phyloP scores from a whole-genome alignment of 1,140 invertebrate genomes.

The Cataglyphis hispanica region DNA sequence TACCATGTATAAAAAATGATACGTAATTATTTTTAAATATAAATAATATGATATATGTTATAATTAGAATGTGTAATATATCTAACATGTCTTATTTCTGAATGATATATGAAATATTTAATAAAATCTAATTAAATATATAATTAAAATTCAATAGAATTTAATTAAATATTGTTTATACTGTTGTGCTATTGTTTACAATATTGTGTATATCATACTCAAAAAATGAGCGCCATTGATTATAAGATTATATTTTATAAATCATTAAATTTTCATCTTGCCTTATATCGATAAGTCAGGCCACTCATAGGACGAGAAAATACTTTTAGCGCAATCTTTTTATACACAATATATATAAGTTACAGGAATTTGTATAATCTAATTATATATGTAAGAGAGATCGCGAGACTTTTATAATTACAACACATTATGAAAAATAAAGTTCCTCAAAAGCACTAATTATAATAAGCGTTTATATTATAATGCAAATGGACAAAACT shows the following conservation, averaged over 20 bases:
- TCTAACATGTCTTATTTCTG: background rate
- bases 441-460: too few relatives aligned
- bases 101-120: background rate
- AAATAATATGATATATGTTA: background rate
- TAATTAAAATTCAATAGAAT: background rate
- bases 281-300: conserved; percentile 28
- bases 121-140: background rate
- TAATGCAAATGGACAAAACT: too few relatives aligned
- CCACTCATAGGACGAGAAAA: background rate
- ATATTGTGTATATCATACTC: background rate
- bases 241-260: background rate
- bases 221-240: conserved; percentile 14
- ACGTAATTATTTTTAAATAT: conserved; percentile 6
- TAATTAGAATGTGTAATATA: background rate
- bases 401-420: too few relatives aligned
- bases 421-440: too few relatives aligned
- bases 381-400: background rate
- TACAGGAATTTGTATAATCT: background rate
- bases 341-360: background rate
- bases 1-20: background rate
- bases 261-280: conserved; percentile 3
- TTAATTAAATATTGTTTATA: background rate
- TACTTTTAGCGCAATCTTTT: conserved; percentile 22
- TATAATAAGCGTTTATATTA: too few relatives aligned
- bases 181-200: background rate